Evolutionary conservation across 2,113 vertebrate species (phyloP).

Genomic region (Pandion haliaetus): DNA sequence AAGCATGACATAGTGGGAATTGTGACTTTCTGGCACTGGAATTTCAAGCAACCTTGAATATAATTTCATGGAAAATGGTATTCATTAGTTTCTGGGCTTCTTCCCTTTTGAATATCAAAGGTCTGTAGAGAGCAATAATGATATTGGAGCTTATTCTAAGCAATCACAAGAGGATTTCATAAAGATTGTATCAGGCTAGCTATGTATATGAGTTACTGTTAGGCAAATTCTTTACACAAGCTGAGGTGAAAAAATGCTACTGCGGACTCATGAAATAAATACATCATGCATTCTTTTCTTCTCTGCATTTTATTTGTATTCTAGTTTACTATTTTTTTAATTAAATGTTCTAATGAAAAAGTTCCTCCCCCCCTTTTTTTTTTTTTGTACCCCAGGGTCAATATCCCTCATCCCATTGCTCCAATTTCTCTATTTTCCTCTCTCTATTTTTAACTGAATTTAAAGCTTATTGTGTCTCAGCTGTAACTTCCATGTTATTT

Average conservation of each 20-base stretch:
- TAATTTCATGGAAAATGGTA: background rate
- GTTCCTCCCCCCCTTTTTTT: background rate
- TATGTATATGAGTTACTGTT: background rate
- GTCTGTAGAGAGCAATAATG: background rate
- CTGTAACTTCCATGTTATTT: background rate
- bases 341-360: background rate
- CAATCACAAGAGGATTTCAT: background rate
- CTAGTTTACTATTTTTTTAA: background rate
- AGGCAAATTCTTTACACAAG: background rate
- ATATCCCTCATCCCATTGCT: background rate
- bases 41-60: background rate
- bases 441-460: background rate
- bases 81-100: background rate
- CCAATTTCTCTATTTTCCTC: background rate
- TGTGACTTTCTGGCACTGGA: background rate
- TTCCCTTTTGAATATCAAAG: background rate
- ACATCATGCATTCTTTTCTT: background rate
- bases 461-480: background rate
- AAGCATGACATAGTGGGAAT: background rate
- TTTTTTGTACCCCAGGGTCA: accelerated
- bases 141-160: background rate
- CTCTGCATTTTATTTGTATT: background rate
- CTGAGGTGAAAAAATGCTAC: background rate
- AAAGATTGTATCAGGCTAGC: background rate
- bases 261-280: background rate